Evolutionary conservation across 2,113 vertebrate genomes (phyloP).

Genomic region (Tupaia tana): DNA sequence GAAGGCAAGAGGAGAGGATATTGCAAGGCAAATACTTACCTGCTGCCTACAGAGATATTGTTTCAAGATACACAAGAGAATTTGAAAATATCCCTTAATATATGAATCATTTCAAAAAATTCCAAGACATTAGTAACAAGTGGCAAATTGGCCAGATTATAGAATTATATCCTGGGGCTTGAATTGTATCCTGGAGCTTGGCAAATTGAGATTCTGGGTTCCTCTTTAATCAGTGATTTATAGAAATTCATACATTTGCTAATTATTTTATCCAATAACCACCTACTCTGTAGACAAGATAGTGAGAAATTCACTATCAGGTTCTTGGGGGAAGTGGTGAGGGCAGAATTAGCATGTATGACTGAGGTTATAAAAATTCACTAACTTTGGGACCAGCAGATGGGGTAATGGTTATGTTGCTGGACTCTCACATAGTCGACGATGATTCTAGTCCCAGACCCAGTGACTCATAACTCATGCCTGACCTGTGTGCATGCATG

Average conservation of each 20-base stretch:
- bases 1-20: not conserved
- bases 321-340: too few species aligned
- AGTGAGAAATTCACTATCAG: not conserved
- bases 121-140: not conserved
- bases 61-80: constrained; percentile 2
- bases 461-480: too few species aligned
- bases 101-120: not conserved
- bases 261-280: not conserved
- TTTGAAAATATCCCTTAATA: constrained; percentile 1
- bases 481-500: too few species aligned
- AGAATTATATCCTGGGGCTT: not conserved
- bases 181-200: not conserved
- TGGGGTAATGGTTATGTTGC: too few species aligned
- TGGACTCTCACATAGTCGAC: too few species aligned
- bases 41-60: not conserved
- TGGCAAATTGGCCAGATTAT: not conserved
- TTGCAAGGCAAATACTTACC: not conserved
- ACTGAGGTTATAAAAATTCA: not conserved
- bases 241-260: not conserved
- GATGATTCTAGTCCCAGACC: too few species aligned
- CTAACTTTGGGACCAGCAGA: not conserved
- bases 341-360: not conserved
- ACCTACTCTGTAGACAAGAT: not conserved
- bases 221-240: not conserved
- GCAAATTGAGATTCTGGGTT: not conserved